Conservation (phyloP, 1,140 invertebrate species). For the Sycophaga agraensis region DNA sequence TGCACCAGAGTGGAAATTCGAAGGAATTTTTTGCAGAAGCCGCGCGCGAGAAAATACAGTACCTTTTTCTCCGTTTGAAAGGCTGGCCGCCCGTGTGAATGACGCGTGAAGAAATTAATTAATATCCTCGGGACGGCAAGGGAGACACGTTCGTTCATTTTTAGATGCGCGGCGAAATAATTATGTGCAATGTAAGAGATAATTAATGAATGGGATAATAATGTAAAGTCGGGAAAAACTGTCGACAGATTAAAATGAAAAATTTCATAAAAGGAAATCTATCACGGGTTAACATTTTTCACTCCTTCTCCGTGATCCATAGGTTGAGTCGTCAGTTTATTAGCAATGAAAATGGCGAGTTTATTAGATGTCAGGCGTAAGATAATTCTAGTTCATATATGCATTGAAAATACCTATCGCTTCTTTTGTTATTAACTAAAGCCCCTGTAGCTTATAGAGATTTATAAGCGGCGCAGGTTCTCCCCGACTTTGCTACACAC, state of each 20-base stretch:
- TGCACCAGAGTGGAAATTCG: background rate
- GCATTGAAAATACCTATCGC: too few species aligned
- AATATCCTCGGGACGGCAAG: background rate
- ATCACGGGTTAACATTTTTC: too few species aligned
- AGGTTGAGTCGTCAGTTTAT: too few species aligned
- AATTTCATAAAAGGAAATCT: too few species aligned
- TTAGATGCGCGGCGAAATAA: background rate
- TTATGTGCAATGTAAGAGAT: background rate
- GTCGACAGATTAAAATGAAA: background rate
- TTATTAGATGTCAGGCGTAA: too few species aligned
- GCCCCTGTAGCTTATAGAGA: too few species aligned
- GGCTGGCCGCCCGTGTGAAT: background rate
- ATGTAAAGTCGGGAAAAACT: background rate
- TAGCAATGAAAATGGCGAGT: too few species aligned
- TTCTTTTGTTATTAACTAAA: too few species aligned
- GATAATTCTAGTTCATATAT: too few species aligned
- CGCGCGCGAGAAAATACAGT: background rate
- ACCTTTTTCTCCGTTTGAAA: background rate
- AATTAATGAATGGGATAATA: background rate
- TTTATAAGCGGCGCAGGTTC: too few species aligned
- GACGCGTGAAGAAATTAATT: background rate
- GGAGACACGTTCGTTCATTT: background rate
- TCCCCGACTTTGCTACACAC: too few species aligned
- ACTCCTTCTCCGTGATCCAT: too few species aligned
- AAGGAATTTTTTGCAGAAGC: background rate